A percentile compares a stretch with the other conserved stretches of the same genome.
These are phyloP conservation scores for Adelges cooleyi DNA, from an alignment of 1,140 invertebrate species.

Conservation along the genomic window DNA sequence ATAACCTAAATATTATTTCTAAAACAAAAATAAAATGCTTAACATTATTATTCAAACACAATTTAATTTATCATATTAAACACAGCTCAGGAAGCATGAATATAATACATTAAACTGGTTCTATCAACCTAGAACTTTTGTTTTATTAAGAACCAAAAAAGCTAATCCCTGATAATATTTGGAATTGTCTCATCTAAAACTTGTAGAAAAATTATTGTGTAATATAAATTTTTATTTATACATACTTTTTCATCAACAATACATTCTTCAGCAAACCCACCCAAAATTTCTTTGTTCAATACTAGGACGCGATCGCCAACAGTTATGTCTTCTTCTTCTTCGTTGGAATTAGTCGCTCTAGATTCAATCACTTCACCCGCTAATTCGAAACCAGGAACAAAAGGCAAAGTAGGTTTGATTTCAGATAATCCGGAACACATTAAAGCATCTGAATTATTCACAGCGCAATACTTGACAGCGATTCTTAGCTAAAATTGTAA, in stretches of 20 bases:
- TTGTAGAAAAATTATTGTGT: too few species aligned
- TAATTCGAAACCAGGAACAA: conserved; percentile 47
- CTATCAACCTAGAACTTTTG: too few species aligned
- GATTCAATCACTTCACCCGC: conserved; percentile 41
- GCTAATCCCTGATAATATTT: too few species aligned
- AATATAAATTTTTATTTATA: conserved; percentile 8
- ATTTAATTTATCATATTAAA: too few species aligned
- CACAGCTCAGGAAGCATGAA: too few species aligned
- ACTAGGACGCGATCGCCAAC: conserved; percentile 44
- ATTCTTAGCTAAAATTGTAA: conserved; percentile 44
- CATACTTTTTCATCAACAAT: conserved; percentile 41
- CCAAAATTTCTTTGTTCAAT: conserved; percentile 42
- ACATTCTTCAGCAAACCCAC: conserved; percentile 46
- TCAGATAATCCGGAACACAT: conserved; percentile 42
- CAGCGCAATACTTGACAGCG: conserved; percentile 44
- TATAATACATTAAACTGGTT: too few species aligned
- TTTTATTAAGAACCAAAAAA: too few species aligned
- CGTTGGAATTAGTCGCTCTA: conserved; percentile 35
- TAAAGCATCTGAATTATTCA: conserved; percentile 48
- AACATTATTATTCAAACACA: too few species aligned
- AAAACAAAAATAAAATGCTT: too few species aligned
- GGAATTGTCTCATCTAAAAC: too few species aligned
- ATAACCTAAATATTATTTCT: too few species aligned
- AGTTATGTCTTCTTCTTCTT: conserved; percentile 30
- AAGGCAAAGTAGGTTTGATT: conserved; percentile 40